Base-by-base conservation (phyloP, 2,113 vertebrate genomes). In the Oreochromis niloticus region DNA sequence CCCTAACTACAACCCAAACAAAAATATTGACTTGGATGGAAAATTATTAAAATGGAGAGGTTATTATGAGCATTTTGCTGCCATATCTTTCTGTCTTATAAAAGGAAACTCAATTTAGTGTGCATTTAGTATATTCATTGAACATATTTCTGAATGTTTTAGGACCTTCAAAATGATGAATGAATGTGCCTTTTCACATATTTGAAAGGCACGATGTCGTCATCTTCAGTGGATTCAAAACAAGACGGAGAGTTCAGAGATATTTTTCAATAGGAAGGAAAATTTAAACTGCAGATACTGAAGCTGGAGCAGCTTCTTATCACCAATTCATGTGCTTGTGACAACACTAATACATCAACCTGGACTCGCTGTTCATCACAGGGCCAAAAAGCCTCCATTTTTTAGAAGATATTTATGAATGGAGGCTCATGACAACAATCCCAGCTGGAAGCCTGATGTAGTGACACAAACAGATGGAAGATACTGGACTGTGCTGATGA, bases 351-450 rank as follows among this genome's bases (percentile, higher is more conserved):
- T 24, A 39, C 32, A 22, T 22, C 50, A 54, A 27, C 46, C 27
- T 56, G 55, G 66, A 73, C 36, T 75, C 22, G n/a, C n/a, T 32
- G 19, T 85, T 78, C 55, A 50, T 85, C 73, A 66, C 24, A 50
- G 43, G 6, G 24, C 27, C 52, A 2, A 75, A 50, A 59, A 24
- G 27, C 19, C 13, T 2, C 54, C 39, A 52, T 85, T 55, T 86
- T 81, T 71, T 66, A 52, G 39, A 30, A 63, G 61, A 24, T 78
- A 71, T 68, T 91, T 87, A 93, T 91, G 75, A 89, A 83, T 85
- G 85, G 41, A 82, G 73, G 84, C 87, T 73, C 83, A 71, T 88
- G 87, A 91, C 84, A 84, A 88, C 86, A 88, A 41, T 80, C 86
- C 46, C 87, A 85, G 89, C 85, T 81, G 86, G 83, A 79, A 71